Percentiles rank a stretch among this genome's conserved stretches.
Conservation (phyloP, 2,888 invertebrate genomes). For the Polia nebulosa region DNA sequence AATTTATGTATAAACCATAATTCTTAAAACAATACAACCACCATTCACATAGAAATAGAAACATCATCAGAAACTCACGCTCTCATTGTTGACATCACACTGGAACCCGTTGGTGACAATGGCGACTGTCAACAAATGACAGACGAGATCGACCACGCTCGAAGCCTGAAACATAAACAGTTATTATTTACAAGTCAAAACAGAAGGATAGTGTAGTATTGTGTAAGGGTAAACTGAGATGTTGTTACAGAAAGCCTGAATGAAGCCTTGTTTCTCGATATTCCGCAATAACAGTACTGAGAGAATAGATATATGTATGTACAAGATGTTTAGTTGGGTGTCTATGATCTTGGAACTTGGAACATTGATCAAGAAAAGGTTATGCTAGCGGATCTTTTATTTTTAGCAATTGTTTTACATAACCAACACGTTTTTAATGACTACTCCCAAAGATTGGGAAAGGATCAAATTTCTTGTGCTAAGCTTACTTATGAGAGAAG, state of each 20-base stretch:
- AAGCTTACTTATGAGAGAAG: no score
- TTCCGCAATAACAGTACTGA: slow-evolving; percentile 17
- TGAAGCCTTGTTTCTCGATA: background rate
- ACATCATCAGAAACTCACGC: slow-evolving; percentile 71
- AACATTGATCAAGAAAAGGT: background rate
- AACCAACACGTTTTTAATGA: no score
- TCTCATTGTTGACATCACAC: slow-evolving; percentile 76
- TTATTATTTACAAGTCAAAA: slow-evolving; percentile 48
- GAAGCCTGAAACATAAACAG: slow-evolving; percentile 77
- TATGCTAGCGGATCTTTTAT: no score
- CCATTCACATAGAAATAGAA: slow-evolving; percentile 25
- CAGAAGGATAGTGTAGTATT: slow-evolving; percentile 26
- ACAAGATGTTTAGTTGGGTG: background rate
- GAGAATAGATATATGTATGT: background rate
- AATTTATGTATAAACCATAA: slow-evolving; percentile 8
- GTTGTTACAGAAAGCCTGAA: slow-evolving; percentile 30
- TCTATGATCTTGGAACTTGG: background rate
- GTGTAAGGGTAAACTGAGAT: slow-evolving; percentile 20
- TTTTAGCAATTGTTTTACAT: no score
- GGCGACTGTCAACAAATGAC: slow-evolving; percentile 77
- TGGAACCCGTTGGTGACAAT: slow-evolving; percentile 81
- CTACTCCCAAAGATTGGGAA: no score
- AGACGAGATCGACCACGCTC: slow-evolving; percentile 77
- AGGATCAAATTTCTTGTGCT: no score
- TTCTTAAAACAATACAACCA: slow-evolving; percentile 29